Evolutionary conservation across 2,888 invertebrate species (phyloP).

Genomic region (Cerastis rubricosa): DNA sequence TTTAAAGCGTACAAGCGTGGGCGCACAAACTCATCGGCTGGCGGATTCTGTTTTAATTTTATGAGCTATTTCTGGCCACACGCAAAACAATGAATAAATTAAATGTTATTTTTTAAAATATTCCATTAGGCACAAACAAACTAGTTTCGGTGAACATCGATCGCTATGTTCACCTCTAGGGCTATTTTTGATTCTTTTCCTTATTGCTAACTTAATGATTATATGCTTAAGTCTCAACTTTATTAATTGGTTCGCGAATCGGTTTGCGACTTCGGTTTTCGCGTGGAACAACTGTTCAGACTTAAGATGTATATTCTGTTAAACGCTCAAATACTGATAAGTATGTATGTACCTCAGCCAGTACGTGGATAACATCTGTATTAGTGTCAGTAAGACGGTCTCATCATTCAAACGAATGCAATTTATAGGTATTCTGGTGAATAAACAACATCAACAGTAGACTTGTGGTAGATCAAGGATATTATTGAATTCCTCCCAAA

Average conservation of each 20-base stretch:
- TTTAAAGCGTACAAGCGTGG: neutral
- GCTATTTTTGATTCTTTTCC: neutral
- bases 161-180: neutral
- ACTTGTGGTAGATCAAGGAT: slow-evolving; percentile 2
- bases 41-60: neutral
- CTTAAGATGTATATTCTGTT: neutral
- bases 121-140: neutral
- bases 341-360: too few species aligned
- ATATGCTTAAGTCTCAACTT: neutral
- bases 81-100: slow-evolving; percentile 15
- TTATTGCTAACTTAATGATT: neutral
- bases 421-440: neutral
- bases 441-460: neutral
- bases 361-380: too few species aligned
- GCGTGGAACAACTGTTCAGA: neutral
- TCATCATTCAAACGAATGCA: neutral
- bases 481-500: slow-evolving; percentile 30
- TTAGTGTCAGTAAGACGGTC: too few species aligned
- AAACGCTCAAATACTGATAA: neutral
- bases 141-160: neutral
- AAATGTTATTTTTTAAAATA: slow-evolving; percentile 11
- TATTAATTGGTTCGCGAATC: too few species aligned
- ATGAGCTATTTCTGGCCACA: slow-evolving; percentile 13
- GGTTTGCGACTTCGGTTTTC: neutral
- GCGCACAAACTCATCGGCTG: neutral